phyloP scores from a whole-genome alignment of 1,140 invertebrate genomes.

The Bombus waltoni region DNA sequence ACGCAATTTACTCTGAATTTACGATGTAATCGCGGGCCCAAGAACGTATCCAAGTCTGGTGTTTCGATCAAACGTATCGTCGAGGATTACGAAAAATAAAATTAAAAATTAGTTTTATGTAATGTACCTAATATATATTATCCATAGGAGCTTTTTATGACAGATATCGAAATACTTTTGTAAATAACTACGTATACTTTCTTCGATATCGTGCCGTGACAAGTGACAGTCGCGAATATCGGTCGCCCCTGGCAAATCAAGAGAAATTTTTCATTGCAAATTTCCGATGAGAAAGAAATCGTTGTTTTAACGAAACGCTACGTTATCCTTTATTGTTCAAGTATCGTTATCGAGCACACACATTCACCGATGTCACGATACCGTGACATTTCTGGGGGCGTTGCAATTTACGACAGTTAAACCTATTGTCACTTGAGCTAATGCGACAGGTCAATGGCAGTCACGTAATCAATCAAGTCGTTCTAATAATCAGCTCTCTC shows the following conservation, averaged over 20 bases:
- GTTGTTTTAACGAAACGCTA: background rate
- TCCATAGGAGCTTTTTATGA: no score
- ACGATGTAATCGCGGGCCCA: background rate
- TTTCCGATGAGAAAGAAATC: no score
- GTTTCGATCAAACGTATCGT: background rate
- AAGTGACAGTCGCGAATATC: no score
- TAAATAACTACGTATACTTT: no score
- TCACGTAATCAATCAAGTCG: conserved; percentile 20
- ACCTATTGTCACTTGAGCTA: conserved; percentile 2
- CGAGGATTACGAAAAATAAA: background rate
- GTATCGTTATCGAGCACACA: background rate
- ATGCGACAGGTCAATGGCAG: conserved; percentile 46
- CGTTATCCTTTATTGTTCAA: background rate
- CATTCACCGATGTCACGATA: background rate
- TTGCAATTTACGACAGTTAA: conserved; percentile 58
- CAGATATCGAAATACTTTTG: no score
- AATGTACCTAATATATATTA: no score
- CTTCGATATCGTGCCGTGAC: no score
- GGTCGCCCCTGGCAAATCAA: no score
- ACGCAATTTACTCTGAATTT: conserved; percentile 42
- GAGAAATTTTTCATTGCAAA: no score
- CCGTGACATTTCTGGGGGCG: conserved; percentile 56
- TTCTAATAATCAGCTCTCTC: conserved; percentile 29
- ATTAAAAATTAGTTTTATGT: no score
- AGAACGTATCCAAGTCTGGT: no score